These are phyloP conservation scores for Pluvialis apricaria DNA, from an alignment of 2,113 vertebrate species.

Conservation along the genomic window DNA sequence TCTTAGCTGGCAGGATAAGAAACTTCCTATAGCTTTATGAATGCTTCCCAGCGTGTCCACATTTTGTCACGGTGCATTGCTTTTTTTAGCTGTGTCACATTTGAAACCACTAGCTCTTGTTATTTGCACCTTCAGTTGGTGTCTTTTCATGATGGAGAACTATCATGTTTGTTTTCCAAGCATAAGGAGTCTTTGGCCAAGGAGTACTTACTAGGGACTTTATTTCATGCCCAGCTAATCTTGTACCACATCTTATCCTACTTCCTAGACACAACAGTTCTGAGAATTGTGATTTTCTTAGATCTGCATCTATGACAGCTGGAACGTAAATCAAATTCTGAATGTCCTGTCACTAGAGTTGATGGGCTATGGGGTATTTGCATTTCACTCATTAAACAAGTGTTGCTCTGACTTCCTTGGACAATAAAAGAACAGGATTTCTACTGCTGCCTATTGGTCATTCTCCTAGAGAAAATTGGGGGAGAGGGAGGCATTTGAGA, in stretches of 20 bases:
- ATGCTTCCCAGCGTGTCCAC: neutral
- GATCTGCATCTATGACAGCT: neutral
- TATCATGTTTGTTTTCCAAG: neutral
- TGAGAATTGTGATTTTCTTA: neutral
- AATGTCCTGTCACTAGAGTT: neutral
- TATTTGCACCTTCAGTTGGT: neutral
- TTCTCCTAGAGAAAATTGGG: neutral
- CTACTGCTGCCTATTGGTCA: neutral
- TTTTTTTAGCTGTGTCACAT: neutral
- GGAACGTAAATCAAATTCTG: neutral
- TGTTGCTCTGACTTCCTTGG: neutral
- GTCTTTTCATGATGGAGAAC: neutral
- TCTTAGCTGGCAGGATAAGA: neutral
- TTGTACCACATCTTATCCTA: neutral
- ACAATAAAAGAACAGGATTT: neutral
- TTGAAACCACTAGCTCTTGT: neutral
- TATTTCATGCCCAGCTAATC: neutral
- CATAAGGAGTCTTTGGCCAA: neutral
- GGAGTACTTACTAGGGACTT: neutral
- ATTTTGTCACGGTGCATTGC: neutral
- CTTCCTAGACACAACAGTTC: neutral
- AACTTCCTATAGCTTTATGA: neutral
- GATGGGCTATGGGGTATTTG: neutral
- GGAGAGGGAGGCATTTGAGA: neutral
- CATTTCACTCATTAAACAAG: neutral